Base-by-base conservation (phyloP, 2,113 vertebrate species). In the Sula dactylatra region DNA sequence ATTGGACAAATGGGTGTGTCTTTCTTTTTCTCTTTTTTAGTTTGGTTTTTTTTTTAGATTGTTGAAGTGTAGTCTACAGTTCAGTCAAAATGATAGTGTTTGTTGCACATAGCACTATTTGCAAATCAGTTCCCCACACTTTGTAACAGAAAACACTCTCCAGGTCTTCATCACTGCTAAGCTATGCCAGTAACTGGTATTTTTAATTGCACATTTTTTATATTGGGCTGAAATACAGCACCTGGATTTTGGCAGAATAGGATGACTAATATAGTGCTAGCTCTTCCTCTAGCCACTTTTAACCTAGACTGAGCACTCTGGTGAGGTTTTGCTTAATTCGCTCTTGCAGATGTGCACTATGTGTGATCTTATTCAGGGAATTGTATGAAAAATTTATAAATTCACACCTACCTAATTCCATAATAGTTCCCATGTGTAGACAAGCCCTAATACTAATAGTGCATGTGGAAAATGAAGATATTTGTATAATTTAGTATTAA, bases 401-500 rank as follows among this genome's bases (percentile, higher is more conserved):
- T 82, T 89, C 82, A 66, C 52, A 59, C 52, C 69, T 93, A 34
- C 36, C 50, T 64, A 71, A 38, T 84, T 74, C 55, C 47, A 8
- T 4, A 50, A 31, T 16, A 38, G 32, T 59, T 87, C 47, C 45
- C 38, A 24, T 50, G 42, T 64, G 65, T 13, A 50, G 73, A 26
- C 38, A 26, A 91, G 73, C 38, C 38, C n/a, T 74, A 71, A 66
- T 82, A 80, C 29, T 42, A 88, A 67, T 19, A 89, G 34, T 66
- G 15, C 29, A 29, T 58, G n/a, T 82, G 55, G 56, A 64, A 85
- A 91, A 91, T 85, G 50, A 82, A 67, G 79, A 4, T 93, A 72
- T 42, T 94, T 87, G 73, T 84, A 29, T 67, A 84, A 85, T 62
- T 66, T 71, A 84, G n/a, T 84, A 66, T 93, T 94, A 89, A 84